Base-by-base conservation (phyloP, 2,888 invertebrate species). In the Leptopterna dolabrata region DNA sequence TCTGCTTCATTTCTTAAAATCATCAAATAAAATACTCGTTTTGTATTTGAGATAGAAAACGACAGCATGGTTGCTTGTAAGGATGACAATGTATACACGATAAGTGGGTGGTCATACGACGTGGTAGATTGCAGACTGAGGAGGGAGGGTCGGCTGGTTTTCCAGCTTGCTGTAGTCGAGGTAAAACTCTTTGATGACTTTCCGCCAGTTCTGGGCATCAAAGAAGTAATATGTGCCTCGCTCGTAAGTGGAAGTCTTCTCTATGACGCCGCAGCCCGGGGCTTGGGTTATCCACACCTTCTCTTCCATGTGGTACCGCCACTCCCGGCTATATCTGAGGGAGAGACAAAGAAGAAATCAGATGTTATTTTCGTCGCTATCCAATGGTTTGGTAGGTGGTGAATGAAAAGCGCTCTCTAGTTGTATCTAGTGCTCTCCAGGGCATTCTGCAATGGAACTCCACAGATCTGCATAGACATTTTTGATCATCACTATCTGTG, bases 291-390 rank as follows among this genome's bases (percentile, higher is more conserved):
- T 98, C 99, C 99, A 99, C 91, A 99, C 97, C 93, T 98, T 97
- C 92, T 99, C 99, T 92, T 98, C 98, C 94, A 96, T 99, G 93
- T 99, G 99, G 94, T 98, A 99, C 93, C 99, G 95, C 99, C 99
- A 99, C 92, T 99, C 99, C 92, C 99, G 95, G 93, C 95, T 97
- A 93, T 99, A 99, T 93, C 99, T 99, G 92, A 0, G 90, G n/a
- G n/a, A 19, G 11, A 36, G 24, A 24, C 24, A 24, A 11, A 55
- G 14, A 45, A 55, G n/a, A 55, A 55, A 55, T n/a, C n/a, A n/a
- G n/a, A 47, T 47, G 16, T 14, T 14, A 47, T 47, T 47, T 47
- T 14, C 47, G 47, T 14, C 16, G 11, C 47, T 14, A 47, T 47
- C 16, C 47, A n/a, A n/a, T n/a, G n/a, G n/a, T n/a, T n/a, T n/a